Conservation (phyloP, 2,797 vertebrate genomes). For the Micrastur ruficollis region DNA sequence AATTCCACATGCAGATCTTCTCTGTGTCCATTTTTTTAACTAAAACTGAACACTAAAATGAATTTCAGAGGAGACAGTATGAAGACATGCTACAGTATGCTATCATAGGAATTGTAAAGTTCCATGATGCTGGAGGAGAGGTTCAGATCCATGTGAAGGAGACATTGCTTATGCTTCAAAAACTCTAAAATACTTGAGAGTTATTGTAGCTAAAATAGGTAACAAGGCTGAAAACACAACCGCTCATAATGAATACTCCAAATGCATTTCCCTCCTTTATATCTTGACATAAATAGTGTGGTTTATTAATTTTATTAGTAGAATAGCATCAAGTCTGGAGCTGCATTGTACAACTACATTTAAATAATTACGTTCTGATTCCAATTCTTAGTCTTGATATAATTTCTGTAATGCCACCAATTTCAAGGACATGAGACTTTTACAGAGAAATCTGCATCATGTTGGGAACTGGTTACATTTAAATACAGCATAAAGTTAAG, state of each 20-base stretch:
- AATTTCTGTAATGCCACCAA: neutral
- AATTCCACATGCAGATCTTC: neutral
- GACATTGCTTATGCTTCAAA: neutral
- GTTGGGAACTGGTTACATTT: neutral
- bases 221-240: neutral
- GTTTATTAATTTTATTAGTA: neutral
- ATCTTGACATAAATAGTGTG: neutral
- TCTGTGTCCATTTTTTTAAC: neutral
- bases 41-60: neutral
- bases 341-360: neutral
- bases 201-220: neutral
- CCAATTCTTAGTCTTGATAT: neutral
- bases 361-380: neutral
- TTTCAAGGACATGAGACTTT: neutral
- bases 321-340: neutral
- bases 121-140: neutral
- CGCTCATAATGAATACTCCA: neutral
- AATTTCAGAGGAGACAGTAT: neutral
- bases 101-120: neutral
- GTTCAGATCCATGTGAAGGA: neutral
- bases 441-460: neutral
- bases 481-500: neutral
- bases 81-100: neutral
- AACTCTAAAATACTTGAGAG: neutral
- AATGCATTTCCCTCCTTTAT: neutral